phyloP scores from a whole-genome alignment of 2,888 invertebrate species.

The Stenotaenia linearis region DNA sequence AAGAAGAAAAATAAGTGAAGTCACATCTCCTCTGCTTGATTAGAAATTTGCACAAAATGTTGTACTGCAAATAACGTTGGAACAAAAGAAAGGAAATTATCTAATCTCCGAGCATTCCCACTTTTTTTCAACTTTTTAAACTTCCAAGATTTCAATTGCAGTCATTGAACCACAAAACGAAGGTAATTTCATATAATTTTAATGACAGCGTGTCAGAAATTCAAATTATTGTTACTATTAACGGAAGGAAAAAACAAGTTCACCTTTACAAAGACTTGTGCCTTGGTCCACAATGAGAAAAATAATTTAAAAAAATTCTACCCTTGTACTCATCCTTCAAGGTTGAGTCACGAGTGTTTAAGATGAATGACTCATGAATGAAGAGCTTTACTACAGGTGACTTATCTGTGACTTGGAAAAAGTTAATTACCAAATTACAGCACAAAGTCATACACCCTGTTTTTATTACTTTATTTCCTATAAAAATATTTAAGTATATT shows the following conservation, averaged over 20 bases:
- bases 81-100: neutral
- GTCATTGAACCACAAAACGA: too few relatives aligned
- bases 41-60: neutral
- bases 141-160: neutral
- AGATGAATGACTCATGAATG: slow-evolving; percentile 24
- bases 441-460: neutral
- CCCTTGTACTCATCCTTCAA: slow-evolving; percentile 8
- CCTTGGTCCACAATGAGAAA: neutral
- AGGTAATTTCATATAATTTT: too few relatives aligned
- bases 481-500: too few relatives aligned
- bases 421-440: neutral
- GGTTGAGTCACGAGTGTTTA: slow-evolving; percentile 17
- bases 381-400: slow-evolving; percentile 17
- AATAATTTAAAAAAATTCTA: neutral
- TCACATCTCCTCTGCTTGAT: neutral
- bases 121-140: neutral
- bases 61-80: neutral
- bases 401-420: neutral
- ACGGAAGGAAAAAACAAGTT: neutral
- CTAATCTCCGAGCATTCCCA: neutral
- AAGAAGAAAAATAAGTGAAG: slow-evolving; percentile 11
- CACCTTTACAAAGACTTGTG: neutral
- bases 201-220: neutral
- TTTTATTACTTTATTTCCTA: neutral
- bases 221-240: too few relatives aligned